These are phyloP conservation scores for Linnaemya vulpina DNA, from an alignment of 2,888 invertebrate genomes.

Conservation along the genomic window DNA sequence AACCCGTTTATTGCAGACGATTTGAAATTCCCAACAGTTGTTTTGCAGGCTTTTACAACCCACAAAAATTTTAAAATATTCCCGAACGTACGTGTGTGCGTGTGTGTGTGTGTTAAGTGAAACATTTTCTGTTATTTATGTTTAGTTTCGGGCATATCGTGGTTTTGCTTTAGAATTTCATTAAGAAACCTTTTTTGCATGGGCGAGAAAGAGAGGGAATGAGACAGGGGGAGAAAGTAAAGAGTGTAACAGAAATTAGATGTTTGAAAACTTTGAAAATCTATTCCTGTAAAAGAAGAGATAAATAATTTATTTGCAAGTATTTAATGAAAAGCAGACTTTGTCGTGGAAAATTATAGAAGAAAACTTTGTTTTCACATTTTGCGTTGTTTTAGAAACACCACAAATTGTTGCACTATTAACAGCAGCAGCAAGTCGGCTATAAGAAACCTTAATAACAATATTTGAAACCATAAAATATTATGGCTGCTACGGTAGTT, in stretches of 20 bases:
- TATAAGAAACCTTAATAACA: constrained; percentile 41
- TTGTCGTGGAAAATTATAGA: too few relatives aligned
- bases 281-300: too few relatives aligned
- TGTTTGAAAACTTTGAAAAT: not conserved
- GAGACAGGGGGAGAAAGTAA: not conserved
- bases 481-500: constrained; percentile 46
- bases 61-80: constrained; percentile 36
- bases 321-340: too few relatives aligned
- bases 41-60: constrained; percentile 1
- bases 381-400: not conserved
- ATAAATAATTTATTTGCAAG: too few relatives aligned
- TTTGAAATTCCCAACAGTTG: constrained; percentile 4
- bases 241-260: not conserved
- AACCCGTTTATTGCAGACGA: constrained; percentile 3
- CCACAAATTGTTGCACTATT: constrained; percentile 50
- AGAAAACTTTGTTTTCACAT: not conserved
- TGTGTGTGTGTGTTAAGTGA: not conserved
- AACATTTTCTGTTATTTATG: constrained; percentile 38
- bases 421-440: constrained; percentile 10
- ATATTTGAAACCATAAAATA: constrained; percentile 63
- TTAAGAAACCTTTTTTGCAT: constrained; percentile 40
- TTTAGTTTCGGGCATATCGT: constrained; percentile 8
- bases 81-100: constrained; percentile 4
- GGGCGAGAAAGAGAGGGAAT: too few relatives aligned
- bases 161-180: constrained; percentile 52